Conservation (phyloP, 2,888 invertebrate genomes). For the Teleiodes luculella region DNA sequence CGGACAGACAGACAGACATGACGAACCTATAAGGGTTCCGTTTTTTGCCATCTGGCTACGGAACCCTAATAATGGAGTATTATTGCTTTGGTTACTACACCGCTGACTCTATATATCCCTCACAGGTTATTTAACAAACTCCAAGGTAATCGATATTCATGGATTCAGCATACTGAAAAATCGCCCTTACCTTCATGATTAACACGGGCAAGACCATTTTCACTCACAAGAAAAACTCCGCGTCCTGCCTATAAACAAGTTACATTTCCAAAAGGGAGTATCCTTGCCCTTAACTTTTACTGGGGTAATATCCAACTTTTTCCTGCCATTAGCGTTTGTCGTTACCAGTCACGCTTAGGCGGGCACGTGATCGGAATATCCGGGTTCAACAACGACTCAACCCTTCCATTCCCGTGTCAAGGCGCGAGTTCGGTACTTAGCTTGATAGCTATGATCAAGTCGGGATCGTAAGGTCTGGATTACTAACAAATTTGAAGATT, state of each 20-base stretch:
- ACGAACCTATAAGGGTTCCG: too few species aligned
- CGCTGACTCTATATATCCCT: too few species aligned
- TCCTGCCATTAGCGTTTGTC: slow-evolving; percentile 18
- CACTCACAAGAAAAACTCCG: neutral
- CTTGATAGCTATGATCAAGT: neutral
- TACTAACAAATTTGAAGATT: neutral
- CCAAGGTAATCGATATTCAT: too few species aligned
- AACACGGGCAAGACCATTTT: too few species aligned
- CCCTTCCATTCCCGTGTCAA: slow-evolving; percentile 10
- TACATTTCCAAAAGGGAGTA: neutral
- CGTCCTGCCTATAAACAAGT: slow-evolving; percentile 8
- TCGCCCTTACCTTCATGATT: too few species aligned
- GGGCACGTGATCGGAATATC: slow-evolving; percentile 14
- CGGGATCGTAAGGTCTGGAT: neutral
- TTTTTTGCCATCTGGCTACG: too few species aligned
- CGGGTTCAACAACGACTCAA: neutral
- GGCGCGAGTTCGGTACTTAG: neutral
- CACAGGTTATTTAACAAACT: too few species aligned
- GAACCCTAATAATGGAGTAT: too few species aligned
- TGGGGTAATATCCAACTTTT: slow-evolving; percentile 14
- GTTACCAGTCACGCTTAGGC: slow-evolving; percentile 17
- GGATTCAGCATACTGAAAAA: too few species aligned
- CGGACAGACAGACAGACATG: too few species aligned
- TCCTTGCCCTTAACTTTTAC: slow-evolving; percentile 8
- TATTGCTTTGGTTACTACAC: too few species aligned